phyloP scores from a whole-genome alignment of 2,888 invertebrate genomes.

The Cyclophora albipunctata region DNA sequence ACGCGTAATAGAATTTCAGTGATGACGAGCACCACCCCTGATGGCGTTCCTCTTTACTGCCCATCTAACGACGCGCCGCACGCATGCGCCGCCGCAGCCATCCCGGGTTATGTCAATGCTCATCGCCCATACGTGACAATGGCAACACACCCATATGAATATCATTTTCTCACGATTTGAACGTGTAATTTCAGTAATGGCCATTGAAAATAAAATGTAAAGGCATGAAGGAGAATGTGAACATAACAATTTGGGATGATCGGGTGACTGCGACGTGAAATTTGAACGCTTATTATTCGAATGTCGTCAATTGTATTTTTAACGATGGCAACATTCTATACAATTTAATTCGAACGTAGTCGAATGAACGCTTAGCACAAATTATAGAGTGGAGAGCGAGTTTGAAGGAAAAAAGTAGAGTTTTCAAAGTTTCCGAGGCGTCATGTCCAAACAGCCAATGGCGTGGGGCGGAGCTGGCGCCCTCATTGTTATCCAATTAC shows the following conservation, averaged over 20 bases:
- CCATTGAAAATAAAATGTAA: conserved; percentile 22
- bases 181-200: conserved; percentile 23
- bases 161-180: conserved; percentile 31
- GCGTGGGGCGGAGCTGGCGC: conserved; percentile 55
- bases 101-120: conserved; percentile 27
- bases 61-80: conserved; percentile 57
- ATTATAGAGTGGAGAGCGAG: too few relatives aligned
- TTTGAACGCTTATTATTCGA: conserved; percentile 3
- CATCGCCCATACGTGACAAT: conserved; percentile 35
- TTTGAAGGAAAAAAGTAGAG: not conserved
- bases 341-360: conserved; percentile 8
- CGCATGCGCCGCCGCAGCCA: conserved; percentile 53
- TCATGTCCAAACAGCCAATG: conserved; percentile 42
- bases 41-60: conserved; percentile 43
- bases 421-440: conserved; percentile 33
- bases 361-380: not conserved
- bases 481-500: conserved; percentile 75
- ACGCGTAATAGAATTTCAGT: conserved; percentile 71
- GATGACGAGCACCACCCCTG: conserved; percentile 51
- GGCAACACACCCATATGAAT: conserved; percentile 32
- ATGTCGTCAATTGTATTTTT: not conserved
- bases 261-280: not conserved
- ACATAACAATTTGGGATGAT: conserved; percentile 15
- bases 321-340: conserved; percentile 8
- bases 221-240: conserved; percentile 13